Percentiles rank a stretch among this genome's conserved stretches.
phyloP scores from a whole-genome alignment of 2,888 invertebrate genomes.

The Drosophila dives region DNA sequence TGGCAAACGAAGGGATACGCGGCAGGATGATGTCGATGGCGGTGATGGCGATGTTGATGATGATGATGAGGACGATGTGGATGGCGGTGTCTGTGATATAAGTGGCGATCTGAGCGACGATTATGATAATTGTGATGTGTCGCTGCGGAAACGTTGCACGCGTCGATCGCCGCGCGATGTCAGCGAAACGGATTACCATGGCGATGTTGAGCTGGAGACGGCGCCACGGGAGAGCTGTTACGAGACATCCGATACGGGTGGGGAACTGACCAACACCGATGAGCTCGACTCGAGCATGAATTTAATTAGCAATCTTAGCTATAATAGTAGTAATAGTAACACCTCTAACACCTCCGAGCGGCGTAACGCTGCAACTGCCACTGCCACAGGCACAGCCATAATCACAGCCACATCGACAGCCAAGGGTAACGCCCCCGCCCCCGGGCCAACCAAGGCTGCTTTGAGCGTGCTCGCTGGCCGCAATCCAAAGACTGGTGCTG shows the following conservation, averaged over 20 bases:
- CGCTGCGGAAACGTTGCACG: conserved; percentile 51
- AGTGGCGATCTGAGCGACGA: conserved; percentile 82
- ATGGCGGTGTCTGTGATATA: conserved; percentile 81
- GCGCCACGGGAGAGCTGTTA: conserved; percentile 82
- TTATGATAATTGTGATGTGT: conserved; percentile 80
- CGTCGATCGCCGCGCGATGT: conserved; percentile 65
- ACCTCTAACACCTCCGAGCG: conserved; percentile 81
- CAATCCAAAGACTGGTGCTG: conserved; percentile 77
- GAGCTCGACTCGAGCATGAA: conserved; percentile 84
- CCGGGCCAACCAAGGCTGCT: conserved; percentile 39
- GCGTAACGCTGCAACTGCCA: conserved; percentile 48
- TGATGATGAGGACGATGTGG: conserved; percentile 65
- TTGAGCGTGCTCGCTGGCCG: conserved; percentile 58
- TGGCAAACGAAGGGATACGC: conserved; percentile 52
- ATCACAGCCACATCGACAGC: background rate
- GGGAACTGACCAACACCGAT: conserved; percentile 82
- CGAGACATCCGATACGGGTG: conserved; percentile 84
- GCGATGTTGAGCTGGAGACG: conserved; percentile 71
- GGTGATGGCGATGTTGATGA: conserved; percentile 58
- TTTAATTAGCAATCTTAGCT: conserved; percentile 84
- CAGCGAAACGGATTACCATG: conserved; percentile 82
- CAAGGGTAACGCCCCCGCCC: conserved; percentile 18
- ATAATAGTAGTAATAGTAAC: conserved; percentile 85
- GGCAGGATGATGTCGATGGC: conserved; percentile 77
- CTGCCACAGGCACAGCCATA: conserved; percentile 32